Evolutionary conservation across 2,888 invertebrate genomes (phyloP).

Genomic region (Acheta domesticus): DNA sequence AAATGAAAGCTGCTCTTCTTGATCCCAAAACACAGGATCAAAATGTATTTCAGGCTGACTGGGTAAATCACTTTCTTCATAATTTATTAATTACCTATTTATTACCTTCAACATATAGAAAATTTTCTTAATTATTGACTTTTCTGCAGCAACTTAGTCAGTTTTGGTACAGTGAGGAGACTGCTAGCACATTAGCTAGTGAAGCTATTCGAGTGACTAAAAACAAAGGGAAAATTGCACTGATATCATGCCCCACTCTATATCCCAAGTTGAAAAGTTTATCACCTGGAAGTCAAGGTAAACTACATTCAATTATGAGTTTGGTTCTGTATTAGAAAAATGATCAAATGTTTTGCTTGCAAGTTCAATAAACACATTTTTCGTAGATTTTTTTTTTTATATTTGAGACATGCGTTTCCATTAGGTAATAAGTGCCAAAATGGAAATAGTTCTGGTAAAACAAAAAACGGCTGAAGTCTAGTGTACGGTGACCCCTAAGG

Average conservation of each 20-base stretch:
- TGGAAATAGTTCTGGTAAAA: too few species aligned
- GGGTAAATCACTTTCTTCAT: conserved; percentile 56
- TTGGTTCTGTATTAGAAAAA: background rate
- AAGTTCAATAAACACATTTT: too few species aligned
- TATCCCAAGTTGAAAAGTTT: conserved; percentile 63
- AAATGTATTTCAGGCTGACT: conserved; percentile 70
- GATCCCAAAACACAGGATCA: conserved; percentile 46
- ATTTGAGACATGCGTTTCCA: too few species aligned
- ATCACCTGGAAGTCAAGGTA: conserved; percentile 52
- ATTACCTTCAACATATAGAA: background rate
- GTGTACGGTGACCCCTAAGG: too few species aligned
- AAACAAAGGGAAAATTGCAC: conserved; percentile 64
- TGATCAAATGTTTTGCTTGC: too few species aligned
- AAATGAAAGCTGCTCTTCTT: conserved; percentile 48
- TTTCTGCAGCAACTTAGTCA: conserved; percentile 84
- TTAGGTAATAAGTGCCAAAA: too few species aligned
- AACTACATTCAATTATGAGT: conserved; percentile 5
- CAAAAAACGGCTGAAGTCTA: too few species aligned
- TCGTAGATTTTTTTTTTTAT: too few species aligned
- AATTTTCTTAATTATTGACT: conserved; percentile 6
- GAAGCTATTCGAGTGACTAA: conserved; percentile 59
- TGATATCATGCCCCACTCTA: conserved; percentile 85
- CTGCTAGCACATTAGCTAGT: conserved; percentile 67
- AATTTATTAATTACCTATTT: background rate
- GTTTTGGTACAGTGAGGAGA: conserved; percentile 91